These are phyloP conservation scores for Cyprinodon tularosa DNA, from an alignment of 2,113 vertebrate species.

Conservation along the genomic window DNA sequence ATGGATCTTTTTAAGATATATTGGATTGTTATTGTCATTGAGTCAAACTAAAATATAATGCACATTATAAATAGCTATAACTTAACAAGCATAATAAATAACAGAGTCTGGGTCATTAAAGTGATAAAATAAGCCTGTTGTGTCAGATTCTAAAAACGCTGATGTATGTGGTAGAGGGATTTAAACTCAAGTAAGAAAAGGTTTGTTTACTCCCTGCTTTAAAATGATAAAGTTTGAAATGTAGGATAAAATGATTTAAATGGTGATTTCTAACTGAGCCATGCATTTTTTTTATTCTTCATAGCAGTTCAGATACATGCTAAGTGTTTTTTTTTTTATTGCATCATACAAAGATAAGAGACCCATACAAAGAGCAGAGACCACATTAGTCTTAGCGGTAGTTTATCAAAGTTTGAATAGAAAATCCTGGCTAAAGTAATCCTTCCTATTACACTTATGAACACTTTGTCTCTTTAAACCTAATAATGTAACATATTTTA, in stretches of 20 bases:
- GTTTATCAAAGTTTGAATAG: background rate
- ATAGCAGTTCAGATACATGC: background rate
- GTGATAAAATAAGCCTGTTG: background rate
- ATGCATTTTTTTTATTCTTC: background rate
- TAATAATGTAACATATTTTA: background rate
- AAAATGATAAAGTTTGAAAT: background rate
- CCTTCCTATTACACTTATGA: background rate
- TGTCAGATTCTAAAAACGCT: background rate
- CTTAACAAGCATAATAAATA: background rate
- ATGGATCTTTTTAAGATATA: background rate
- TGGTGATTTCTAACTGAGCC: background rate
- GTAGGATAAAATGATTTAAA: background rate
- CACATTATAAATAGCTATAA: background rate
- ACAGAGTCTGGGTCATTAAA: background rate
- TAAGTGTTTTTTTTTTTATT: background rate
- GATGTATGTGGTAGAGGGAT: background rate
- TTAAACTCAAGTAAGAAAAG: background rate
- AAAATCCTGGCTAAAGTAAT: background rate
- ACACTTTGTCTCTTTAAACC: background rate
- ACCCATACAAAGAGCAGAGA: background rate
- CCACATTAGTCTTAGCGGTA: background rate
- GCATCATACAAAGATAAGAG: background rate
- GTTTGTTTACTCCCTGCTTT: background rate
- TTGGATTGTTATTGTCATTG: background rate
- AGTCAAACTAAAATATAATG: background rate